Evolutionary conservation across 2,797 vertebrate genomes (phyloP).

Genomic region (Premnoplex brunnescens): DNA sequence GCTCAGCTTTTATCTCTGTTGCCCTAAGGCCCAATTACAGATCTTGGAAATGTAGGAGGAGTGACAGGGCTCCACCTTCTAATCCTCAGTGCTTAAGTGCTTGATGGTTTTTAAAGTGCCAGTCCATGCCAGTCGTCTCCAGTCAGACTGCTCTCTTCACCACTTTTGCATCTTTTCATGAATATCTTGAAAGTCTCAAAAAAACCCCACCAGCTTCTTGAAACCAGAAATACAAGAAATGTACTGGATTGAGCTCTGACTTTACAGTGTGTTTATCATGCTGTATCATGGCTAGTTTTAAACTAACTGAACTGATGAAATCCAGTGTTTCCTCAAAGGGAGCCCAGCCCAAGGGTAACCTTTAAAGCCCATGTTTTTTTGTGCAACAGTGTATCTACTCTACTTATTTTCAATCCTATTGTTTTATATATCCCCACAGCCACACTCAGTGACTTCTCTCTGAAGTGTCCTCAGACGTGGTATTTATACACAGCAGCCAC

Average conservation of each 20-base stretch:
- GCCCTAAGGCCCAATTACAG: neutral
- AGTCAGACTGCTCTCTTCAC: neutral
- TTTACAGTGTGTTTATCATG: neutral
- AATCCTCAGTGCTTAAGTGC: neutral
- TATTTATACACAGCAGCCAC: neutral
- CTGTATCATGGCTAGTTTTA: neutral
- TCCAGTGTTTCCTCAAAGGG: neutral
- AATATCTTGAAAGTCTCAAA: neutral
- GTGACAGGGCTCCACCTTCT: neutral
- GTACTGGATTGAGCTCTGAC: neutral
- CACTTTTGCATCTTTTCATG: neutral
- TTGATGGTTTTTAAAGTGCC: neutral
- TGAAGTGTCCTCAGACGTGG: fast-evolving
- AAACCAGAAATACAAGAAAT: neutral
- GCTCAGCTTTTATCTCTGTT: neutral
- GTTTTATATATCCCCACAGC: neutral
- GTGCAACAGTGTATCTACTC: neutral
- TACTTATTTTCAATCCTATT: neutral
- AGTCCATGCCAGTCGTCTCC: neutral
- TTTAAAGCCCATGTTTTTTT: neutral
- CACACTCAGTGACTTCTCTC: neutral
- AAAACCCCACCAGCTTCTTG: neutral
- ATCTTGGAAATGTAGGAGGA: neutral
- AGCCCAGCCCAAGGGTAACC: neutral
- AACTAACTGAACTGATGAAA: neutral